Evolutionary conservation across 1,140 invertebrate species (phyloP).

Genomic region (Hycleus phaleratus): DNA sequence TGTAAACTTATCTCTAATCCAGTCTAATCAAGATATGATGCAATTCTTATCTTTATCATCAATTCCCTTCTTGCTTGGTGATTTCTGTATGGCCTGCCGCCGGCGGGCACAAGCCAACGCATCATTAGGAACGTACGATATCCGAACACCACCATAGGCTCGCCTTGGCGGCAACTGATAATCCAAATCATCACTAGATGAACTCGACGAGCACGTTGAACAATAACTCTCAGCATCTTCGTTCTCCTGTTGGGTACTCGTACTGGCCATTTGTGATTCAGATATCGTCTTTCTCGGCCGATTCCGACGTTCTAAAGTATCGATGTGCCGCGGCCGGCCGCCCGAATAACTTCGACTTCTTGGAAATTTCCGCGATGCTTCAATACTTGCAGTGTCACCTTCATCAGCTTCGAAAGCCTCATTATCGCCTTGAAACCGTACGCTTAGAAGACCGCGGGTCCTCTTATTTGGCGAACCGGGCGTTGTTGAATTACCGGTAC

Average conservation of each 20-base stretch:
- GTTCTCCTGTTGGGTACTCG: conserved; percentile 37
- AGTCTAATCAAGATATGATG: conserved; percentile 56
- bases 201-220: conserved; percentile 78
- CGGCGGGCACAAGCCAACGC: conserved; percentile 68
- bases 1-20: conserved; percentile 1
- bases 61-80: conserved; percentile 34
- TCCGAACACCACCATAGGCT: conserved; percentile 77
- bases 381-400: conserved; percentile 36
- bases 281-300: conserved; percentile 35
- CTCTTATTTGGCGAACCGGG: conserved; percentile 35
- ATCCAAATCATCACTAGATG: conserved; percentile 73
- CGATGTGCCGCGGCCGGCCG: conserved; percentile 28
- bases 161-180: conserved; percentile 72
- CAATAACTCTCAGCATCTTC: conserved; percentile 73
- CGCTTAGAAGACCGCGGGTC: conserved; percentile 43
- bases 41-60: conserved; percentile 57
- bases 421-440: conserved; percentile 59
- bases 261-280: conserved; percentile 24
- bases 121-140: conserved; percentile 85
- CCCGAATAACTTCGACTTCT: conserved; percentile 40
- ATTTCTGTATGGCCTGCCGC: conserved; percentile 45
- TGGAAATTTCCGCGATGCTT: conserved; percentile 36
- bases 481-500: conserved; percentile 22
- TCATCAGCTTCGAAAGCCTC: conserved; percentile 50
- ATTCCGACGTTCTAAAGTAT: conserved; percentile 36